Conservation (phyloP, 2,888 invertebrate species). For the Nysson spinosus region DNA sequence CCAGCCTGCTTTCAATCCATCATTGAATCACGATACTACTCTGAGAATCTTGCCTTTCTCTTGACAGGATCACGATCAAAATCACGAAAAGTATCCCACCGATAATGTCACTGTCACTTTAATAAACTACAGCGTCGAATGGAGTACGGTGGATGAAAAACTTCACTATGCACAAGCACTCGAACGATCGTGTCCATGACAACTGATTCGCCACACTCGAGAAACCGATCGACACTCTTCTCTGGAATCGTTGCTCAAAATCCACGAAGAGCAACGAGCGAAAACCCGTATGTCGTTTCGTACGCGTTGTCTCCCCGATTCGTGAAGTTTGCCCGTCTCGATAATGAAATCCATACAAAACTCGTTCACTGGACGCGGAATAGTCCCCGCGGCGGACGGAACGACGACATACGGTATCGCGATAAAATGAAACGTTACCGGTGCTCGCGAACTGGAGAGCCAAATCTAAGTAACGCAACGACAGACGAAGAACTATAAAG, state of each 20-base stretch:
- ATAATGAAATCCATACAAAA: neutral
- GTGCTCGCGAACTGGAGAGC: too few relatives aligned
- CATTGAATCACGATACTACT: too few relatives aligned
- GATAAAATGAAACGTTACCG: too few relatives aligned
- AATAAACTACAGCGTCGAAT: constrained; percentile 21
- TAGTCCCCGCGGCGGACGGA: neutral
- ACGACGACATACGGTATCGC: neutral
- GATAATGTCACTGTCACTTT: constrained; percentile 47
- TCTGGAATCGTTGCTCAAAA: too few relatives aligned
- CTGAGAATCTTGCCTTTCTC: too few relatives aligned
- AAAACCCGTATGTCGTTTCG: too few relatives aligned
- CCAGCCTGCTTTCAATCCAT: too few relatives aligned
- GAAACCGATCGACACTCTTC: neutral
- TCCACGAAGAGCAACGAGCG: too few relatives aligned
- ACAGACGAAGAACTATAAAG: constrained; percentile 7
- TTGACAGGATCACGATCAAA: constrained; percentile 19
- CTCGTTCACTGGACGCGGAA: neutral
- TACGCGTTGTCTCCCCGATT: too few relatives aligned
- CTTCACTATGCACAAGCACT: constrained; percentile 58
- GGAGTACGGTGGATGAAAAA: constrained; percentile 35
- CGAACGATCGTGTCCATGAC: constrained; percentile 56
- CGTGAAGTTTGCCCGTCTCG: too few relatives aligned
- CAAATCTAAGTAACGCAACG: too few relatives aligned
- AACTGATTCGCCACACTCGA: constrained; percentile 28
- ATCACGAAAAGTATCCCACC: neutral